Evolutionary conservation across 2,113 vertebrate species (phyloP).

Genomic region (Casuarius casuarius): DNA sequence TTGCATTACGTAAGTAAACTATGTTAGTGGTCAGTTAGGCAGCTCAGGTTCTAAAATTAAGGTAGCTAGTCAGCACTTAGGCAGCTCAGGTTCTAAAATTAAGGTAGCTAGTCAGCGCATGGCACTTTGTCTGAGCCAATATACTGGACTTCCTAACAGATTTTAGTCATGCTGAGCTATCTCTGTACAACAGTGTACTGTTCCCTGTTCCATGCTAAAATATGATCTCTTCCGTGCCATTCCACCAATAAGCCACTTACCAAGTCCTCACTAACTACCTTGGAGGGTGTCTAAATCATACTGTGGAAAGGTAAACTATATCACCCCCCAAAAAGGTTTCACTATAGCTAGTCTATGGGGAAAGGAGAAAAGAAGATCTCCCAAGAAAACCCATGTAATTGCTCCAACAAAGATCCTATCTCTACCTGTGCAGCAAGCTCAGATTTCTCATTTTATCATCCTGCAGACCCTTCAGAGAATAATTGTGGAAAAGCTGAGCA

Average conservation of each 20-base stretch:
- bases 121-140: not conserved
- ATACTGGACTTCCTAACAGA: not conserved
- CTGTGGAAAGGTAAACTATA: not conserved
- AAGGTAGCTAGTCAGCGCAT: not conserved
- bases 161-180: not conserved
- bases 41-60: not conserved
- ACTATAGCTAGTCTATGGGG: fast-evolving
- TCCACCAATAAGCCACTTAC: not conserved
- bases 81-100: not conserved
- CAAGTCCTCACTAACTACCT: not conserved
- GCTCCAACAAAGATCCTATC: not conserved
- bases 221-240: not conserved
- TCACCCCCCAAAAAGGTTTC: not conserved
- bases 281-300: not conserved
- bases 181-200: not conserved
- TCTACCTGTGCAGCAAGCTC: not conserved
- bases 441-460: not conserved
- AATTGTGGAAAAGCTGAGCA: not conserved
- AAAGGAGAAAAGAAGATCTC: not conserved
- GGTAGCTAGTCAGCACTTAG: not conserved
- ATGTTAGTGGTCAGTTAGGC: not conserved
- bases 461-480: not conserved
- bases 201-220: not conserved
- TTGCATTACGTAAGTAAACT: not conserved
- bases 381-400: not conserved